Evolutionary conservation across 2,888 invertebrate genomes (phyloP).

Genomic region (Harpalus rubripes): DNA sequence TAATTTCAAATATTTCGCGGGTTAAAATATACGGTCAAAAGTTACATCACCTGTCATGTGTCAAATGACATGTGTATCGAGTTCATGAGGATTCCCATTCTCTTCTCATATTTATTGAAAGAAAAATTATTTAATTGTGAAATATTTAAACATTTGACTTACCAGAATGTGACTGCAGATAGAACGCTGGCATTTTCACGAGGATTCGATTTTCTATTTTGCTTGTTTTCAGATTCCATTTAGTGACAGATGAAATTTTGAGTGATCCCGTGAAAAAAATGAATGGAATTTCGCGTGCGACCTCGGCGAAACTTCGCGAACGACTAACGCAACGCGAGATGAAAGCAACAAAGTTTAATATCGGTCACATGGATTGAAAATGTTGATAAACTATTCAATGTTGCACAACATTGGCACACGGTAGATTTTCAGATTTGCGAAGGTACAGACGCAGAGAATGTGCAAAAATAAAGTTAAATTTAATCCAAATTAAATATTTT

Average conservation of each 20-base stretch:
- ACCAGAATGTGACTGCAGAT: conserved; percentile 85
- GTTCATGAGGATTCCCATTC: conserved; percentile 1
- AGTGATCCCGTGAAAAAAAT: conserved; percentile 3
- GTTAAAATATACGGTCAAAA: neutral
- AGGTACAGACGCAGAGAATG: neutral
- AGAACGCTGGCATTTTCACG: conserved; percentile 83
- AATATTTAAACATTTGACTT: conserved; percentile 74
- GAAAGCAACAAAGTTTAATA: conserved; percentile 39
- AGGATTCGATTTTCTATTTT: conserved; percentile 81
- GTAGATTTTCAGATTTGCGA: neutral
- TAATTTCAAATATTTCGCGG: conserved; percentile 19
- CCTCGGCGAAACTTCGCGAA: conserved; percentile 10
- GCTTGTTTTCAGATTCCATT: conserved; percentile 81
- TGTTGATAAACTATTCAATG: conserved; percentile 35
- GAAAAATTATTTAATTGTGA: neutral
- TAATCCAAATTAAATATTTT: neutral
- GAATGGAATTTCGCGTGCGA: conserved; percentile 32
- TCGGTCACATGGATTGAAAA: conserved; percentile 50
- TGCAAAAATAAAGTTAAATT: neutral
- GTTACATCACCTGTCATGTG: conserved; percentile 46
- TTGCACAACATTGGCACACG: conserved; percentile 55
- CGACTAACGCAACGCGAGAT: conserved; percentile 25
- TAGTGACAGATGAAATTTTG: conserved; percentile 36
- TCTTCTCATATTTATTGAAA: conserved; percentile 9
- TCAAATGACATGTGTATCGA: conserved; percentile 30